Evolutionary conservation across 2,113 vertebrate species (phyloP), one percentile per base, ranked within the genome.

Genomic region (Ctenomys sociabilis): DNA sequence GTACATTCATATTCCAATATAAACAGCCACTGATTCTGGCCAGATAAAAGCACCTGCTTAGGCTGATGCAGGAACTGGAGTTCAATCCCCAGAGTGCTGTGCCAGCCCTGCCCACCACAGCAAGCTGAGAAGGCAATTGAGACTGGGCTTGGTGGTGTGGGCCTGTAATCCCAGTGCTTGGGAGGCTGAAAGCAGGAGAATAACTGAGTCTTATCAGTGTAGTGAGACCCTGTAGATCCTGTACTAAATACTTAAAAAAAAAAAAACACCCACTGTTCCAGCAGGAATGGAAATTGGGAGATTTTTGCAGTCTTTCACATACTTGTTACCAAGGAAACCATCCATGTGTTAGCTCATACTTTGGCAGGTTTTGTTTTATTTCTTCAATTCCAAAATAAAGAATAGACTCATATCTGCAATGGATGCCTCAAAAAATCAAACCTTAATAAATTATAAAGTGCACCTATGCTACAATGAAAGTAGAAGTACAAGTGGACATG

Each of bases 311-410:
- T 89, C 96, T 95, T 96, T 93, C 88, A 83, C 85, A 59, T 63
- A 40, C 3, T 14, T 90, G 95, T 97, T 93, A 73, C 96, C 93
- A 96, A 93, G 97, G 96, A 96, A 96, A 97, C 97, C 88, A 80
- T 35, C 80, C 66, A 45, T 57, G 83, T 93, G 88, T 89, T 93
- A 88, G 88, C 73, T 96, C 85, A 59, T 52, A 89, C 80, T 85
- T 43, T n/a, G 19, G 43, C 35, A 78, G 43, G 68, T 66, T 92
- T 94, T 95, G 68, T 95, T 93, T 95, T 86, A 49, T 61, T 37
- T 93, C 72, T 85, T 88, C 73, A 88, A 6, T 68, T 86, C 43
- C 28, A 35, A 43, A 54, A 90, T n/a, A 24, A 82, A 85, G 73
- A 78, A 4, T 83, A 63, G 85, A 85, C n/a, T 94, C 70, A 66